Evolutionary conservation across 92 coral and sea anemone species (phyloP), one percentile per base, ranked within the genome.

Genomic region (Epizoanthus rinbou): DNA sequence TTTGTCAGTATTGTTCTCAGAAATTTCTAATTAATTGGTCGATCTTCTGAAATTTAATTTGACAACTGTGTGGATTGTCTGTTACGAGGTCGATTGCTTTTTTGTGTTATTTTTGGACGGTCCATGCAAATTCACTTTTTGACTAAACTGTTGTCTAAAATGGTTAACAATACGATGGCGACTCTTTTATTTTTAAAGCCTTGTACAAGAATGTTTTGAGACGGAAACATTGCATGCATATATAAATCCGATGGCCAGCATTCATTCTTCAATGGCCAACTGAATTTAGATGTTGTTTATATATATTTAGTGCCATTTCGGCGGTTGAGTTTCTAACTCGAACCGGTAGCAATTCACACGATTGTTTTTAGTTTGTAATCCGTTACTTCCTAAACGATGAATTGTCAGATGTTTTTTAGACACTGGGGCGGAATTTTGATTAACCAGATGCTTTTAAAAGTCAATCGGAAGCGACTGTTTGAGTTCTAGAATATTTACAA

Each of bases 181-280:
- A 16, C 62, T 39, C 47, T 67, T 67, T 25, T 37, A 6, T 3
- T 25, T 65, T 15, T 16, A 41, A 65, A 6, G 17, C 19, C 17
- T 8, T n/a, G 50, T 15, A 24, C 5, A 78, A 43, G 39, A 33
- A 6, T 33, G 19, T 22, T 78, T 76, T 59, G 22, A 78, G 54
- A 71, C 43, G 82, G 82, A 78, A 78, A 22, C 53, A 59, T 35
- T 78, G 70, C 57, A 73, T 28, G 31, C 31, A 28, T 28, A 28
- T 73, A 73, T 74, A 16, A 60, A 60, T 39, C 3, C 24, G 52
- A n/a, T 62, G 81, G 43, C 66, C 33, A 35, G 25, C 35, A 15
- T 18, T 28, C 35, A 28, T 28, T 28, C 28, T n/a, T 25, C 2
- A 60, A 60, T 60, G 5, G 69, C 69, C 24, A 59, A 60, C 37